Conservation (phyloP, 2,113 vertebrate genomes). For the Micromys minutus region DNA sequence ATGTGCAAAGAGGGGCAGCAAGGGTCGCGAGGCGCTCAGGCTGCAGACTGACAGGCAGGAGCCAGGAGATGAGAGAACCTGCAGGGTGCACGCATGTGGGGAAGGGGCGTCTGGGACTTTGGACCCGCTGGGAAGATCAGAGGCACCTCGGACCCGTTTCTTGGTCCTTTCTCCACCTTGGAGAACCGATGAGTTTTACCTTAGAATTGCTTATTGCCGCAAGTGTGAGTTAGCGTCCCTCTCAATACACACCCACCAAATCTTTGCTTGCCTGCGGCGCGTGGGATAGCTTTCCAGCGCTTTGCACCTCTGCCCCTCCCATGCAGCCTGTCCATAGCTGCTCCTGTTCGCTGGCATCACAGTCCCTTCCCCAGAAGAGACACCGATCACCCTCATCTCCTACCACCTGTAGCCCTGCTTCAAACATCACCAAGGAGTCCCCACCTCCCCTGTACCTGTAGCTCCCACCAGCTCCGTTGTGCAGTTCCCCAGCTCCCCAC, state of each 20-base stretch:
- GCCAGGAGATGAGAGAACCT: not conserved
- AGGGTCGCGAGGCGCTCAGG: conserved; percentile 2
- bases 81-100: conserved; percentile 5
- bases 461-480: conserved; percentile 42
- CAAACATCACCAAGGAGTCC: not conserved
- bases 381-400: not conserved
- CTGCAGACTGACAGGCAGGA: conserved; percentile 60
- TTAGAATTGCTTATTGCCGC: conserved; percentile 60
- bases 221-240: conserved; percentile 70
- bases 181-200: conserved; percentile 41
- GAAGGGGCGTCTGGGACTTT: conserved; percentile 24
- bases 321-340: not conserved
- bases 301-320: conserved; percentile 14
- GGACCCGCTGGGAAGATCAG: not conserved
- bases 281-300: not conserved
- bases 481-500: conserved; percentile 33
- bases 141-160: conserved; percentile 16
- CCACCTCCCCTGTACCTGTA: conserved; percentile 53
- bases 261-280: conserved; percentile 48
- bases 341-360: not conserved
- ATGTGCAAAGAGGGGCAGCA: not conserved
- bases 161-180: conserved; percentile 10
- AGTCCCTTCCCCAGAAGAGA: not conserved
- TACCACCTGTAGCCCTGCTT: conserved; percentile 74
- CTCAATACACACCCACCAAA: conserved; percentile 60